A percentile compares a stretch with the other conserved stretches of the same genome.
These are phyloP conservation scores for Thamnophis sirtalis DNA, from an alignment of 2,113 vertebrate species.

Conservation along the genomic window DNA sequence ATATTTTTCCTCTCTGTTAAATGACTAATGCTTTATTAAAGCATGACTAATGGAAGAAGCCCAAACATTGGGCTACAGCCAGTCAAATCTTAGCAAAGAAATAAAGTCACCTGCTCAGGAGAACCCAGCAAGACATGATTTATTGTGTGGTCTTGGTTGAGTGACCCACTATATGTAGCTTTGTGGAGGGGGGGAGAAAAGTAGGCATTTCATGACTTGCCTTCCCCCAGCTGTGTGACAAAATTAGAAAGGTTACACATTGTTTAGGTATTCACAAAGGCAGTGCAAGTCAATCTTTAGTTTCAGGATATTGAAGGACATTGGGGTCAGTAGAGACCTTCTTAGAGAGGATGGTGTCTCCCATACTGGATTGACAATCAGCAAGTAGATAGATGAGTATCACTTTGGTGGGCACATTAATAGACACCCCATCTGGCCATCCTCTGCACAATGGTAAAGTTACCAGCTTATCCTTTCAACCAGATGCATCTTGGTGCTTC, in stretches of 20 bases:
- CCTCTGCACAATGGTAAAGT: not conserved
- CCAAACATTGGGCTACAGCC: slow-evolving; percentile 57
- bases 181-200: too few species aligned
- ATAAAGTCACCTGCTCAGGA: slow-evolving; percentile 38
- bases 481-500: not conserved
- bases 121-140: slow-evolving; percentile 41
- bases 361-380: not conserved
- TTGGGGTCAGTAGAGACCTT: not conserved
- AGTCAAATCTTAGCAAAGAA: slow-evolving; percentile 59
- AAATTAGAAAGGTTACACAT: not conserved
- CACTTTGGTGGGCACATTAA: not conserved
- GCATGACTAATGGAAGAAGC: slow-evolving; percentile 40
- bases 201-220: not conserved
- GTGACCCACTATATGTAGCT: not conserved
- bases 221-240: not conserved
- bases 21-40: slow-evolving; percentile 69
- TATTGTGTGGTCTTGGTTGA: not conserved
- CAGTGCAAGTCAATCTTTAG: not conserved
- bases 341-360: not conserved
- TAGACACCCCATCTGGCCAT: not conserved
- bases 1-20: slow-evolving; percentile 56
- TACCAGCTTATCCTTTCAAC: not conserved
- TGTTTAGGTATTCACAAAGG: not conserved
- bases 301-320: not conserved
- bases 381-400: not conserved